A percentile compares a stretch with the other conserved stretches of the same genome.
These are phyloP conservation scores for Matsumyia berberina DNA, from an alignment of 2,888 invertebrate genomes.

Conservation along the genomic window DNA sequence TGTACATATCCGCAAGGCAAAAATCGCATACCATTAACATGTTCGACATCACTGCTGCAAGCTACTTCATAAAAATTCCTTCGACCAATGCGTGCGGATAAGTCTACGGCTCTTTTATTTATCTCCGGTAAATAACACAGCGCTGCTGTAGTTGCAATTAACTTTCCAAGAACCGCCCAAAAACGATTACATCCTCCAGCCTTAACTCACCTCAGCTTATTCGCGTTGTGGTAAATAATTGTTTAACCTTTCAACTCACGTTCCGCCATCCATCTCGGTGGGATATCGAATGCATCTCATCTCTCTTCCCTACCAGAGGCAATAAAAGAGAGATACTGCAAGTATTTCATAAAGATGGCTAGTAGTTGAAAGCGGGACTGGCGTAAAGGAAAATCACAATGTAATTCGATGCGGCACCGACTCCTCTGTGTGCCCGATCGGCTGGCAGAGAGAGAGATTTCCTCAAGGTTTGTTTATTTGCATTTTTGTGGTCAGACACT, in stretches of 20 bases:
- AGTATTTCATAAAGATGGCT: conserved; percentile 24
- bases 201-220: conserved; percentile 11
- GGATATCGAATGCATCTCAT: conserved; percentile 49
- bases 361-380: conserved; percentile 7
- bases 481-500: conserved; percentile 70
- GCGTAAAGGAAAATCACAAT: conserved; percentile 17
- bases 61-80: conserved; percentile 66
- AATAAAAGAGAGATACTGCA: conserved; percentile 23
- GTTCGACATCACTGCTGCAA: conserved; percentile 54
- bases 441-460: conserved; percentile 36
- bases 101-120: not conserved
- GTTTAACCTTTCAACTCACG: conserved; percentile 78
- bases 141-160: conserved; percentile 70
- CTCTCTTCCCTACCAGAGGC: conserved; percentile 54
- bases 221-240: conserved; percentile 77
- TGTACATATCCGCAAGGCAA: conserved; percentile 34
- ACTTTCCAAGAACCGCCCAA: conserved; percentile 67
- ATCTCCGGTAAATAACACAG: conserved; percentile 52
- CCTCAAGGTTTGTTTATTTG: conserved; percentile 67
- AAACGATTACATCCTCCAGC: conserved; percentile 44
- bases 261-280: conserved; percentile 51
- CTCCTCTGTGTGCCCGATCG: conserved; percentile 23
- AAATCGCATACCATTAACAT: conserved; percentile 45
- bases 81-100: conserved; percentile 32
- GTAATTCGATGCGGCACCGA: conserved; percentile 57